phyloP scores from a whole-genome alignment of 1,140 invertebrate genomes.

The Heliconius eleuchia region DNA sequence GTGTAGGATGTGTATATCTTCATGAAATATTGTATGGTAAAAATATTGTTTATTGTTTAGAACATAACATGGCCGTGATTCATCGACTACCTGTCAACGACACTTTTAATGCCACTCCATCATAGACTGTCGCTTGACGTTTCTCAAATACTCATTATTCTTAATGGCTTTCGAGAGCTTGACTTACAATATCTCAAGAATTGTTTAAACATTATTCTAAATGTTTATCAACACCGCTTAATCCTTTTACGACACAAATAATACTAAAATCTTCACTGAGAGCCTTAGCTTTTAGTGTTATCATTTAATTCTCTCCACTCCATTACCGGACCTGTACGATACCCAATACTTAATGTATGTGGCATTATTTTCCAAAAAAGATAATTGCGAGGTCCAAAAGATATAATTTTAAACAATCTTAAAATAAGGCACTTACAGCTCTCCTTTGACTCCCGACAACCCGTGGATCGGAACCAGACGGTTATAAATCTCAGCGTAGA shows the following conservation, averaged over 20 bases:
- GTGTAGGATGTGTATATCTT: constrained; percentile 21
- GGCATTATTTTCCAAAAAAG: constrained; percentile 4
- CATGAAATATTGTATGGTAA: constrained; percentile 24
- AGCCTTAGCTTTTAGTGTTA: constrained; percentile 46
- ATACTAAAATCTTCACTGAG: constrained; percentile 36
- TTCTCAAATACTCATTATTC: constrained; percentile 64
- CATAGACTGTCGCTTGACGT: constrained; percentile 64
- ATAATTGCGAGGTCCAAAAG: constrained; percentile 9
- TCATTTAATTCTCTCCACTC: constrained; percentile 32
- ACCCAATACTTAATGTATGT: constrained; percentile 5
- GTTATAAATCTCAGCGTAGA: constrained; percentile 65
- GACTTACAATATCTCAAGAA: constrained; percentile 47
- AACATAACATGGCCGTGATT: constrained; percentile 57
- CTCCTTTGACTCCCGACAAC: constrained; percentile 71
- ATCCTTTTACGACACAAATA: constrained; percentile 31
- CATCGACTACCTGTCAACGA: constrained; percentile 67
- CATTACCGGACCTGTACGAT: background rate
- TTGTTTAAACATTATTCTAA: constrained; percentile 38
- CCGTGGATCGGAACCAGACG: constrained; percentile 65
- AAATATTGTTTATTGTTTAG: constrained; percentile 40
- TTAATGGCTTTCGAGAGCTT: constrained; percentile 64
- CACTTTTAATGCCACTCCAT: constrained; percentile 61
- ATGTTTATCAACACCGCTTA: constrained; percentile 35
- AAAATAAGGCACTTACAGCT: constrained; percentile 52
- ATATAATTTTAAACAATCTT: constrained; percentile 4